Percentiles rank a stretch among this genome's conserved stretches.
Evolutionary conservation across 2,888 invertebrate species (phyloP).

Genomic region (Nomada lathburiana): DNA sequence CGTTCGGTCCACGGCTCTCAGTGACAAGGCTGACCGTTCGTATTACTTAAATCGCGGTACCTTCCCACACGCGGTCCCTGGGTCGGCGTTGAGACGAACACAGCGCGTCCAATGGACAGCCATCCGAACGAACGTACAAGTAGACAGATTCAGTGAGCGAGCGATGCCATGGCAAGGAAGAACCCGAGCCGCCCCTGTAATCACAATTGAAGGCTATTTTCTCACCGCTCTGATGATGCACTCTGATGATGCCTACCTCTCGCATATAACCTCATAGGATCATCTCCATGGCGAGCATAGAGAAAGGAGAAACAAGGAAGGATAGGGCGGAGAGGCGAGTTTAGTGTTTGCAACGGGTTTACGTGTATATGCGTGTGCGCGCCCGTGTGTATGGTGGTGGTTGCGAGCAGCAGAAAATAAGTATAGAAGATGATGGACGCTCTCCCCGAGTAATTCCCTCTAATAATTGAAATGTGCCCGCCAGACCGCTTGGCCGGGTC

Average conservation of each 20-base stretch:
- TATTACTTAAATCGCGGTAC: constrained; percentile 71
- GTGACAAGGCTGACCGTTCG: constrained; percentile 47
- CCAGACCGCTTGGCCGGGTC: constrained; percentile 74
- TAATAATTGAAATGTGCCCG: constrained; percentile 85
- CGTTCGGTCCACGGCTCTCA: constrained; percentile 27
- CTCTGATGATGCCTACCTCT: constrained; percentile 82
- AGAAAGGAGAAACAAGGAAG: constrained; percentile 28
- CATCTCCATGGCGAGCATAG: constrained; percentile 76
- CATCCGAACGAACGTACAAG: constrained; percentile 51
- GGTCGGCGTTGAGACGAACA: constrained; percentile 51
- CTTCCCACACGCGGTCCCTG: constrained; percentile 62
- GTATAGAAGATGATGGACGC: constrained; percentile 84
- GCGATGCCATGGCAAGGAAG: constrained; percentile 74
- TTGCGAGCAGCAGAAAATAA: constrained; percentile 83
- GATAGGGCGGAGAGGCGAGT: constrained; percentile 43
- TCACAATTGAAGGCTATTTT: constrained; percentile 85
- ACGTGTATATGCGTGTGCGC: constrained; percentile 28
- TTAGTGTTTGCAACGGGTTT: constrained; percentile 64
- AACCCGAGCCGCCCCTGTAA: constrained; percentile 83
- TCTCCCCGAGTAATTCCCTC: constrained; percentile 83
- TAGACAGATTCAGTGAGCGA: constrained; percentile 73
- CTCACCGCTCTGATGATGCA: constrained; percentile 84
- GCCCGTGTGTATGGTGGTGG: constrained; percentile 74
- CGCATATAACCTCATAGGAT: constrained; percentile 81
- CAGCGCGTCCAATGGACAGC: constrained; percentile 54